A percentile compares a stretch with the other conserved stretches of the same genome.
These are phyloP conservation scores for Drosophila micromelanica DNA, from an alignment of 1,140 invertebrate species.

Conservation along the genomic window DNA sequence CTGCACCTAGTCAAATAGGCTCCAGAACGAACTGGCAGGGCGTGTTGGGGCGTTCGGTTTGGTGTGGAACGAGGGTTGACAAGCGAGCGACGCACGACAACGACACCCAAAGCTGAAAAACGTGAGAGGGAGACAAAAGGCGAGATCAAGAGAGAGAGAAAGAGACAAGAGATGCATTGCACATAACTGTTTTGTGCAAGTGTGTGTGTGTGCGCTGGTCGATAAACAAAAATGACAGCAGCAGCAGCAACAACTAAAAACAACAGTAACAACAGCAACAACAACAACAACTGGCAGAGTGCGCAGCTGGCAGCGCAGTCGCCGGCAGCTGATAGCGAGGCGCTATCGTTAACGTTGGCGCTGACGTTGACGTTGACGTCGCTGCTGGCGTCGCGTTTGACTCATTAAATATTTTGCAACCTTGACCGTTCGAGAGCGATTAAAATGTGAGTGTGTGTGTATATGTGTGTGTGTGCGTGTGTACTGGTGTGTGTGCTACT, in stretches of 20 bases:
- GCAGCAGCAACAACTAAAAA: conserved; percentile 20
- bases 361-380: conserved; percentile 36
- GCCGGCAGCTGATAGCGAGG: conserved; percentile 57
- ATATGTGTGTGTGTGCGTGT: conserved; percentile 7
- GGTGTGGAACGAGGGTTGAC: conserved; percentile 4
- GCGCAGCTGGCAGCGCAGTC: conserved; percentile 39
- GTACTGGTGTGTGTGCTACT: conserved; percentile 6
- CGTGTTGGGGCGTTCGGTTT: background rate
- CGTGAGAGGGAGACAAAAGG: conserved; percentile 1
- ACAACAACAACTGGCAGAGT: conserved; percentile 31
- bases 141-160: conserved; percentile 9
- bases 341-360: conserved; percentile 24
- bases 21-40: conserved; percentile 3
- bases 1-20: conserved; percentile 45
- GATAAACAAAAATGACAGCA: conserved; percentile 63
- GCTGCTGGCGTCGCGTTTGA: conserved; percentile 61
- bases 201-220: conserved; percentile 52
- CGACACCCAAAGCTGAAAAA: conserved; percentile 23
- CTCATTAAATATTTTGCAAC: conserved; percentile 83
- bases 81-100: conserved; percentile 37
- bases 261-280: background rate
- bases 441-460: conserved; percentile 56
- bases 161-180: conserved; percentile 1
- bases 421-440: conserved; percentile 81
- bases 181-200: conserved; percentile 27